Percentiles rank a stretch among this genome's conserved stretches.
Conservation (phyloP, 2,113 vertebrate species). For the Lucifuga dentata region DNA sequence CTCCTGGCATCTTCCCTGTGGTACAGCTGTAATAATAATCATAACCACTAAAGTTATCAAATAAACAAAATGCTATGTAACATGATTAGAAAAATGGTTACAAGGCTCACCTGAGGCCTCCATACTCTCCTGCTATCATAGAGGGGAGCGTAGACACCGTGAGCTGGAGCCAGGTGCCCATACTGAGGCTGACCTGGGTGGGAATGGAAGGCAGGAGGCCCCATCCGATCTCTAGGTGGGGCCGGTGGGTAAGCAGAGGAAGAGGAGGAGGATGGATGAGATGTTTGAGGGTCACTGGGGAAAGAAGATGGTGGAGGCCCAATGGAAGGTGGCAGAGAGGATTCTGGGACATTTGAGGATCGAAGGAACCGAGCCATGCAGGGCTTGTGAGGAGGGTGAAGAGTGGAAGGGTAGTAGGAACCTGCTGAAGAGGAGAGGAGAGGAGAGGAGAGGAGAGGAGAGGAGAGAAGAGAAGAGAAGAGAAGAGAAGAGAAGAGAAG, state of each 20-base stretch:
- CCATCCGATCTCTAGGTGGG: constrained; percentile 89
- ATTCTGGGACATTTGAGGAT: constrained; percentile 90
- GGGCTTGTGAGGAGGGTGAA: constrained; percentile 89
- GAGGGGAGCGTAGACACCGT: constrained; percentile 93
- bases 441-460: neutral
- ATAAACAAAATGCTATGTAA: neutral
- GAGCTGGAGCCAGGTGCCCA: constrained; percentile 86
- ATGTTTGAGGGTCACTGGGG: constrained; percentile 56
- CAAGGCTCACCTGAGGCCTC: constrained; percentile 86
- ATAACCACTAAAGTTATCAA: neutral
- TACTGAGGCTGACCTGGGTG: constrained; percentile 86
- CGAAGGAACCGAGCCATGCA: constrained; percentile 93
- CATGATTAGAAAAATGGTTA: neutral
- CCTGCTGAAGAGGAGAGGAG: constrained; percentile 82
- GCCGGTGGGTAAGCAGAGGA: constrained; percentile 85
- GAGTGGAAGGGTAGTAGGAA: constrained; percentile 88
- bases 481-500: no score
- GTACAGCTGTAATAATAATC: constrained; percentile 83
- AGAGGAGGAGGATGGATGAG: constrained; percentile 80
- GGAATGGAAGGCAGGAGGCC: constrained; percentile 85
- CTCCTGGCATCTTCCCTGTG: constrained; percentile 95
- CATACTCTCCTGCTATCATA: constrained; percentile 96
- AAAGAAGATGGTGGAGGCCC: constrained; percentile 72
- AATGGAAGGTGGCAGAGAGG: constrained; percentile 88
- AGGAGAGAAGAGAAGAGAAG: no score